Conservation (phyloP, 2,888 invertebrate genomes). For the Spialia ferax region DNA sequence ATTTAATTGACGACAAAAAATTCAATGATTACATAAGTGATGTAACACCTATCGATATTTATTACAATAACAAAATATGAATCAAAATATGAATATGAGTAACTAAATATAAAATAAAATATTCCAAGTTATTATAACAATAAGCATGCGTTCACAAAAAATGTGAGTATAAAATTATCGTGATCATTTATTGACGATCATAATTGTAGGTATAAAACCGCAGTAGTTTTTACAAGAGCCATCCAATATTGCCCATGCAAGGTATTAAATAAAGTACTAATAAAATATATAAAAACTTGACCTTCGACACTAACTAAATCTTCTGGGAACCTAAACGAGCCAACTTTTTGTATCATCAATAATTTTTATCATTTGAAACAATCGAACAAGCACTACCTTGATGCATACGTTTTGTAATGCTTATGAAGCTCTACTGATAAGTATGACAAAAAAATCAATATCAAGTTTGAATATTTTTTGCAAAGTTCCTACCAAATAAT, state of each 20-base stretch:
- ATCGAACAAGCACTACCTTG: conserved; percentile 19
- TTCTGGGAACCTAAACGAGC: conserved; percentile 25
- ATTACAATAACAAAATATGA: no score
- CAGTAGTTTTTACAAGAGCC: conserved; percentile 20
- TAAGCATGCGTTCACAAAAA: no score
- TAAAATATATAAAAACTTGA: conserved; percentile 27
- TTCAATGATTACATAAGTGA: no score
- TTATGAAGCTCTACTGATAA: not conserved
- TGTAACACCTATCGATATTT: no score
- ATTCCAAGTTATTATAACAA: no score
- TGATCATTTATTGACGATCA: not conserved
- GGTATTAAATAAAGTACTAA: conserved; percentile 21
- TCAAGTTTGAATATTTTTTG: conserved; percentile 6
- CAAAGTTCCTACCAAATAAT: not conserved
- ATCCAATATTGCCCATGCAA: conserved; percentile 19
- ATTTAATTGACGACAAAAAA: no score
- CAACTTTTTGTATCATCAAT: conserved; percentile 34
- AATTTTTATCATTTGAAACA: conserved; percentile 33
- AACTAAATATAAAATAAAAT: no score
- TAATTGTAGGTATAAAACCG: not conserved
- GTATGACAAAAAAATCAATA: conserved; percentile 24
- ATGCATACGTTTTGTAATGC: conserved; percentile 1
- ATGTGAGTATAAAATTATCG: not conserved
- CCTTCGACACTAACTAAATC: conserved; percentile 29
- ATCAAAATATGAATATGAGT: no score